Evolutionary conservation across 2,797 vertebrate genomes (phyloP), one percentile per base, ranked within the genome.

Genomic region (Lepus oiostolus): DNA sequence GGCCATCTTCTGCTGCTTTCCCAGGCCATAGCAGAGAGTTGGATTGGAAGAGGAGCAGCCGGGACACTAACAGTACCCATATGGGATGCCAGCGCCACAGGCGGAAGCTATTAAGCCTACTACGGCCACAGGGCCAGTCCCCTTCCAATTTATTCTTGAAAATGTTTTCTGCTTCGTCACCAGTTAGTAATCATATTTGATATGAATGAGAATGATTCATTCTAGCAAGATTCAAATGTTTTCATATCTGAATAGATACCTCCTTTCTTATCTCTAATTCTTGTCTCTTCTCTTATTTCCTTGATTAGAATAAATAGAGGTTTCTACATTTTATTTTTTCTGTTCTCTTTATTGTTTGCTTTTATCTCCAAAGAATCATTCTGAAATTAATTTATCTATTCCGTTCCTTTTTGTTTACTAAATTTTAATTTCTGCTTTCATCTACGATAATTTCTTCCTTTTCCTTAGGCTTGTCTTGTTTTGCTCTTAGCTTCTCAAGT

Each of bases 371-470:
- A 94, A 81, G 81, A 91, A 84, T 7, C 11, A 58, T 13, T 79
- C 71, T 67, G 80, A 92, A 74, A 85, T 92, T 95, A 79, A 86
- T 62, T 82, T 90, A 82, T 93, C 42, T 52, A 62, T 95, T 93
- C n/a, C 67, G 47, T 72, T 93, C 47, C 38, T 88, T 95, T 92
- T 84, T 93, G 88, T 96, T 93, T 71, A 95, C 87, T 88, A 80
- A 91, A 92, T 88, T 96, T 95, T 95, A 95, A 97, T 94, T 94
- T 95, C 87, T 96, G 81, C 65, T 93, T 95, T 94, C 79, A 88
- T 88, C 71, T 68, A 26, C 74, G 90, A 85, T 93, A 85, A 92
- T 95, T 84, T 83, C 32, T 90, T 70, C 28, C 35, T 75, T 86
- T 54, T 79, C n/a, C n/a, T 92, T 83, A 93, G 75, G 47, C 12